phyloP scores from a whole-genome alignment of 2,888 invertebrate species.

The Dendrolimus pini region DNA sequence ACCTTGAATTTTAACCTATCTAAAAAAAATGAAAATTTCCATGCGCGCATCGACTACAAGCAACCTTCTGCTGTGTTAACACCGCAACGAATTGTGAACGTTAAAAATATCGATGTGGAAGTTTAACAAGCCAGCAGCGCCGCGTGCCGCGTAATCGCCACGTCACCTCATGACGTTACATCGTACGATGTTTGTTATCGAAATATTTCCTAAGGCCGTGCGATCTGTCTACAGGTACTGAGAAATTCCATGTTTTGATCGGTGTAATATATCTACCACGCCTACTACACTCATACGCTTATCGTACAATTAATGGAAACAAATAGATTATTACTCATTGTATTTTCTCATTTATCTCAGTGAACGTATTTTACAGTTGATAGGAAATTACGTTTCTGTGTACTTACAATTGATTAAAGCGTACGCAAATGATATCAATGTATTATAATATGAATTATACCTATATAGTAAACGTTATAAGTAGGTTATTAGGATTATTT shows the following conservation, averaged over 20 bases:
- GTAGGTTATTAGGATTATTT: no score
- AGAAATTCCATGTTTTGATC: constrained; percentile 20
- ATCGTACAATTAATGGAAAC: constrained; percentile 15
- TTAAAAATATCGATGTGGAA: constrained; percentile 25
- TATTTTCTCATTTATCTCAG: constrained; percentile 12
- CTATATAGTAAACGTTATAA: no score
- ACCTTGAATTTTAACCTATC: not conserved
- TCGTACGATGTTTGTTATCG: constrained; percentile 53
- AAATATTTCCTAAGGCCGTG: constrained; percentile 23
- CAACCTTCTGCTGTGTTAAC: constrained; percentile 10
- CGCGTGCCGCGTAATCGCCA: constrained; percentile 31
- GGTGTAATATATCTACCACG: constrained; percentile 22
- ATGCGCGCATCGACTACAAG: not conserved
- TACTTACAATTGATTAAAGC: not conserved
- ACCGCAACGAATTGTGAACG: constrained; percentile 18
- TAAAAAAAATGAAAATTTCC: not conserved
- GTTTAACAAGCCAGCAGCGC: constrained; percentile 5
- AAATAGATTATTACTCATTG: constrained; percentile 16
- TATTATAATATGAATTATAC: no score
- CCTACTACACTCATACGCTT: constrained; percentile 18
- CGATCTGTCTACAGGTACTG: constrained; percentile 12
- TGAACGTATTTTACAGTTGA: constrained; percentile 2
- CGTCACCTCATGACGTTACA: constrained; percentile 54
- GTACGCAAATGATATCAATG: not conserved
- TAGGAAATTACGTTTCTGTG: not conserved